Evolutionary conservation across 2,113 vertebrate genomes (phyloP).

Genomic region (Cavia aperea): DNA sequence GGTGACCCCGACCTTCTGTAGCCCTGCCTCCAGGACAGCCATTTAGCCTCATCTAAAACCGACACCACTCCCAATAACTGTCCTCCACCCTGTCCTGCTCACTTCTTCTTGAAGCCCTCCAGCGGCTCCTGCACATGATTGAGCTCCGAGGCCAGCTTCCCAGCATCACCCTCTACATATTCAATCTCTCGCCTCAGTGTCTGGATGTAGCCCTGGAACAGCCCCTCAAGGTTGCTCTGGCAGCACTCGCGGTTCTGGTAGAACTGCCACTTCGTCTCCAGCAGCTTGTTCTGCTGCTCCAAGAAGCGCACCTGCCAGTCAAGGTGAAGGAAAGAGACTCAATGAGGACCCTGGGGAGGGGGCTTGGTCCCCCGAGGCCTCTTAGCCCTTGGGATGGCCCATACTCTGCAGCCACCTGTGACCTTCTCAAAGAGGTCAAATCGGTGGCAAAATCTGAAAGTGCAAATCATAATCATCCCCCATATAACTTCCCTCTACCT

Average conservation of each 20-base stretch:
- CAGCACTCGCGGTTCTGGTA: conserved; percentile 77
- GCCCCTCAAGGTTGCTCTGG: conserved; percentile 76
- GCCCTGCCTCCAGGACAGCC: background rate
- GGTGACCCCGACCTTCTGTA: background rate
- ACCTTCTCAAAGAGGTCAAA: background rate
- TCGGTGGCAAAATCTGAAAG: background rate
- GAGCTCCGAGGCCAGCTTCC: conserved; percentile 85
- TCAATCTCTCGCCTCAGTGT: conserved; percentile 87
- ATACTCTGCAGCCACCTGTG: background rate
- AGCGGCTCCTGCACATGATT: conserved; percentile 87
- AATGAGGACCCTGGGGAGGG: accelerated
- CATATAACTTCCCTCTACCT: too few relatives aligned
- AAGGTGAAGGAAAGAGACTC: background rate
- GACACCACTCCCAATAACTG: background rate
- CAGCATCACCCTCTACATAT: conserved; percentile 78
- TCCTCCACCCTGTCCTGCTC: conserved; percentile 23
- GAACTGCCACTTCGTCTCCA: conserved; percentile 90
- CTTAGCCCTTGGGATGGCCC: background rate
- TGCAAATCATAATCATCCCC: background rate
- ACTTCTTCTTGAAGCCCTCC: conserved; percentile 94
- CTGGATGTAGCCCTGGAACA: conserved; percentile 85
- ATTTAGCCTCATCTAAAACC: background rate
- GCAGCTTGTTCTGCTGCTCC: conserved; percentile 89
- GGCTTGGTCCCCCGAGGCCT: background rate
- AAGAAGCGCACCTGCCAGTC: conserved; percentile 83